Base-by-base conservation (phyloP, 2,113 vertebrate genomes). In the Elanoides forficatus region DNA sequence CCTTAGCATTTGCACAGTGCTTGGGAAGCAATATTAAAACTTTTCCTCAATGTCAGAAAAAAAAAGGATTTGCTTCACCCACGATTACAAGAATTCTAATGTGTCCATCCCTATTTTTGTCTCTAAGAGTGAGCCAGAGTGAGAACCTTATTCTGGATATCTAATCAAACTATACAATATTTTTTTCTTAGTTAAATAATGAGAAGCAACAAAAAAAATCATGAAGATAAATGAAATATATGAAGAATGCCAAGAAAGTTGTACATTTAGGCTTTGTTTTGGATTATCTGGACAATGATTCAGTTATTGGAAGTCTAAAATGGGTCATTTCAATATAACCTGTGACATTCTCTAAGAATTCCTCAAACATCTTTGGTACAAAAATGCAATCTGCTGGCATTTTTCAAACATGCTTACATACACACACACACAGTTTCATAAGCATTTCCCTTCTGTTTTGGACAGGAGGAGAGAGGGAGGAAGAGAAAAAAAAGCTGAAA, bases 101-200 rank as follows among this genome's bases (percentile, higher is more conserved):
- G 2, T 8, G 4, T 36, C 6, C 9, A n/a, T 7, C 2, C 2
- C 4, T 40, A 15, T 17, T 40, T 85, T 73, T 62, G 13, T 13
- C 7, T 73, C 11, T 9, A 71, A 60, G 20, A 75, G 5, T 12
- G 15, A 80, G 6, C 2, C 20, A 30, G n/a, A 62, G 2, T n/a
- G 4, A 68, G 15, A 81, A 75, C 6, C 3, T 50, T 73, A 34
- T 52, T 89, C 21, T 43, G 47, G 18, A 75, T 8, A 59, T 1
- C 7, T 36, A 38, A 55, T 38, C 13, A 89, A 50, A 66, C 25
- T 59, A 16, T 19, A 2, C 1, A 56, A 58, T 3, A 8, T 2
- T 52, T 59, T 67, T 74, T 27, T 59, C 25, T 50, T 86, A 43
- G 2, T 5, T 66, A 83, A 90, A 80, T 76, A 81, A 38, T 55